Evolutionary conservation across 1,140 invertebrate species (phyloP).

Genomic region (Drosophila arawakana): DNA sequence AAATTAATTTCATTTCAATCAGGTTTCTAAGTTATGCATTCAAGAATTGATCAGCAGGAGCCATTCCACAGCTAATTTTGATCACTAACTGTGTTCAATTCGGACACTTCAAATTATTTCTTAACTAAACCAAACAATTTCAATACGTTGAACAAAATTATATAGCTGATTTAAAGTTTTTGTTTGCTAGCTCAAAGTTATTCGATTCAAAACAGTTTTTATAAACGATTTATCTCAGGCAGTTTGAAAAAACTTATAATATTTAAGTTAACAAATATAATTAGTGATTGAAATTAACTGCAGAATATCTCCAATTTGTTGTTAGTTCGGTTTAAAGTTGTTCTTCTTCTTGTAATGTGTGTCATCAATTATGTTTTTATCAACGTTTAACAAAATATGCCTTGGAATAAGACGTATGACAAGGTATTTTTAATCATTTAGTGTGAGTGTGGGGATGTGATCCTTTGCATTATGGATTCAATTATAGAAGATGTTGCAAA

Average conservation of each 20-base stretch:
- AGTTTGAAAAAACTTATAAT: too few relatives aligned
- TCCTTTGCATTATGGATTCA: constrained; percentile 32
- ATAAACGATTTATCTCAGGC: constrained; percentile 1
- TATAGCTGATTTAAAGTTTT: too few relatives aligned
- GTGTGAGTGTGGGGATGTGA: background rate
- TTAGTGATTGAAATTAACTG: too few relatives aligned
- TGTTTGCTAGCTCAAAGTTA: too few relatives aligned
- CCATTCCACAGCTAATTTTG: too few relatives aligned
- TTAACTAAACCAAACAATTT: too few relatives aligned
- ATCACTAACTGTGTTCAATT: too few relatives aligned
- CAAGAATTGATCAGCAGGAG: background rate
- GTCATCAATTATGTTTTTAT: constrained; percentile 17
- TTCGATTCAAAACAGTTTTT: background rate
- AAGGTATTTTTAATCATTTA: constrained; percentile 23
- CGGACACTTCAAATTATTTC: too few relatives aligned
- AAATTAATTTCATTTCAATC: background rate
- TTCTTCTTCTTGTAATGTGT: constrained; percentile 24
- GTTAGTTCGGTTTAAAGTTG: constrained; percentile 4
- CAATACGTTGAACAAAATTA: too few relatives aligned
- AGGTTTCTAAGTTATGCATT: background rate
- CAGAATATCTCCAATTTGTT: constrained; percentile 12
- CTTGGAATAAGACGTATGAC: constrained; percentile 13
- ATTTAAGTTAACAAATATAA: too few relatives aligned
- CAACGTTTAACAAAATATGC: constrained; percentile 43
- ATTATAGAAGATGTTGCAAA: constrained; percentile 30